A percentile compares a stretch with the other conserved stretches of the same genome.
Conservation (phyloP, 2,113 vertebrate species). For the Cinclus cinclus region DNA sequence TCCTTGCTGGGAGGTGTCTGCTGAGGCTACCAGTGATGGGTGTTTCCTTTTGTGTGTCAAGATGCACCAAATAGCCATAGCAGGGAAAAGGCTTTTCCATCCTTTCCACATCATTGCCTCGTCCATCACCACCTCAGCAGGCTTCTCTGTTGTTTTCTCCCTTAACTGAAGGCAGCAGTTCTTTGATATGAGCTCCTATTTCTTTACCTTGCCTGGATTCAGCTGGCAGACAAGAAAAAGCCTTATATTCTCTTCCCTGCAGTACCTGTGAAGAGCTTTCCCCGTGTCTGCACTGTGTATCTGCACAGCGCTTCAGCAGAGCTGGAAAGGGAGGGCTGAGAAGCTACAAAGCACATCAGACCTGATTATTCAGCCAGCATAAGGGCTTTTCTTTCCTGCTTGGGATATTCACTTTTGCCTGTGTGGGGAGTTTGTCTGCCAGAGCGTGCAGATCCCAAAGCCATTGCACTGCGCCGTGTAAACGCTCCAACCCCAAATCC, state of each 20-base stretch:
- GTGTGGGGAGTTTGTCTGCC: neutral
- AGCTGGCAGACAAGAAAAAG: neutral
- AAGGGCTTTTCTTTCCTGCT: slow-evolving; percentile 16
- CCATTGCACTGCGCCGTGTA: rapidly evolving
- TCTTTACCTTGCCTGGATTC: neutral
- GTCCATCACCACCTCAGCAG: neutral
- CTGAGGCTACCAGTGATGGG: neutral
- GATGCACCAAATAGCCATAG: neutral
- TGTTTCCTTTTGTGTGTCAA: slow-evolving; percentile 4
- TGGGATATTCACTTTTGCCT: neutral
- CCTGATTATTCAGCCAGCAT: slow-evolving; percentile 29
- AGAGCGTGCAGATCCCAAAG: neutral
- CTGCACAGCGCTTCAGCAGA: neutral
- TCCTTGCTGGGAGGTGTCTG: neutral
- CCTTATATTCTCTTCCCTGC: neutral
- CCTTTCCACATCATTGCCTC: neutral
- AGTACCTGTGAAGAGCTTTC: slow-evolving; percentile 15
- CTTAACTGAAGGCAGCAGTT: neutral
- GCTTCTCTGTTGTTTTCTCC: neutral
- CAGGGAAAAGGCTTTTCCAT: neutral
- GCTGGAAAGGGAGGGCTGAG: neutral
- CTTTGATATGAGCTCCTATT: neutral
- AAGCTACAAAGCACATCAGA: slow-evolving; percentile 27
- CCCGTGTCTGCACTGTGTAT: neutral
- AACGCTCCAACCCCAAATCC: neutral